Evolutionary conservation across 1,140 invertebrate genomes (phyloP).

Genomic region (Cepaea nemoralis): DNA sequence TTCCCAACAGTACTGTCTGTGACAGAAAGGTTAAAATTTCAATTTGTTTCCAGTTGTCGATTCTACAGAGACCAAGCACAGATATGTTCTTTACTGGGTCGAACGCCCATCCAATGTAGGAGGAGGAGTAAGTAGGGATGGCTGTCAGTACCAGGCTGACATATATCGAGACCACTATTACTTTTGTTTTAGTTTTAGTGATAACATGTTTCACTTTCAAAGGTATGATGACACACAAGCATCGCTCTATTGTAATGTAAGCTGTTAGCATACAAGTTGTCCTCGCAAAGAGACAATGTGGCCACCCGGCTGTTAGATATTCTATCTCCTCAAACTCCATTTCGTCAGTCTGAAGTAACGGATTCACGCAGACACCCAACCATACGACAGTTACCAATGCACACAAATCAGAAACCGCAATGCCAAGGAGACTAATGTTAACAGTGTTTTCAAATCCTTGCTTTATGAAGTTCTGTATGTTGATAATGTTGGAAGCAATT

Average conservation of each 20-base stretch:
- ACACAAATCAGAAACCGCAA: not conserved
- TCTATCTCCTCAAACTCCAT: not conserved
- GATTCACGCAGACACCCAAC: constrained; percentile 8
- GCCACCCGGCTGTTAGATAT: constrained; percentile 3
- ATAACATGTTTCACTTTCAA: constrained; percentile 7
- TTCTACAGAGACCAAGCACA: not conserved
- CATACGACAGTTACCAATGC: not conserved
- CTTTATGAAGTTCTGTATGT: not conserved
- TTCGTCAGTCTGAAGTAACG: not conserved
- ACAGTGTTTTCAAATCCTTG: not conserved
- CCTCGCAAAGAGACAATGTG: not conserved
- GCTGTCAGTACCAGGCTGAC: not conserved
- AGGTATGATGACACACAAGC: constrained; percentile 14
- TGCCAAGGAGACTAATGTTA: constrained; percentile 1
- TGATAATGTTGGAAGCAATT: not conserved
- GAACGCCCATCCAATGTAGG: not conserved
- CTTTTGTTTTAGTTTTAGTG: not conserved
- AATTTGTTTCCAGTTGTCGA: not conserved
- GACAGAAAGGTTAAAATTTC: not conserved
- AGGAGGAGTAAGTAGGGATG: not conserved
- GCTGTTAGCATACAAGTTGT: constrained; percentile 10
- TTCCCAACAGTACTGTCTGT: not conserved
- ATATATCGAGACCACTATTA: not conserved
- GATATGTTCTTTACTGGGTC: not conserved
- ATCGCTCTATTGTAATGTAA: constrained; percentile 19